Base-by-base conservation (phyloP, 2,888 invertebrate species). In the Pristionchus mayeri region DNA sequence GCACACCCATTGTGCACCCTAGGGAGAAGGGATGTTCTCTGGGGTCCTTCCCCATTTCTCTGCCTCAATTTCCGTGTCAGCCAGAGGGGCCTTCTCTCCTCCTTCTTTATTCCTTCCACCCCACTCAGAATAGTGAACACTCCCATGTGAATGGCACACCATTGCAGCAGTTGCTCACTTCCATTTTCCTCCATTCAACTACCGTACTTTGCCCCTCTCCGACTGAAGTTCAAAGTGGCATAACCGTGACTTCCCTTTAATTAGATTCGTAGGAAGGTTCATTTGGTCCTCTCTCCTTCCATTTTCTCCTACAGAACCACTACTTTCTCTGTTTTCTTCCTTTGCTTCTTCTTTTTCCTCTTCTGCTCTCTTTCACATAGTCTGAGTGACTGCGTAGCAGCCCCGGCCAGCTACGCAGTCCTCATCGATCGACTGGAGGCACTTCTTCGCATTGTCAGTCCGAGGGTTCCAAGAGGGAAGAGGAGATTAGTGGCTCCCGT, bases 61-160 rank as follows among this genome's bases (percentile, higher is more conserved):
- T 40, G 21, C 71, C 40, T 21, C 71, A 44, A 63, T 63, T 63
- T 63, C 71, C 71, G 44, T 44, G 71, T 44, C 71, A 71, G 71
- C 24, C 71, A 11, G 4, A 11, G 21, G 3, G 3, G n/a, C 9
- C 24, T 40, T 44, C 71, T 71, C 44, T 24, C 18, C 71, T 71
- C 34, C 27, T 60, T 44, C 13, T 13, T 44, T 44, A 6, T 44
- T 13, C 44, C 44, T 44, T 13, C 44, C 6, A 6, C 44, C 6
- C 7, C 13, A 13, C 7, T 9, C 7, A 9, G 13, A 44, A 44
- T 6, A 44, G 30, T 34, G 63, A 63, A 63, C 63, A 63, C 37
- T 63, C 60, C 11, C 71, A 71, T 71, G 71, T 71, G 71, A 71
- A 71, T 71, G 37, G 71, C 71, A 71, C 67, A 40, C 40, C 13